Base-by-base conservation (phyloP, 2,113 vertebrate genomes). In the Himantopus leucocephalus region DNA sequence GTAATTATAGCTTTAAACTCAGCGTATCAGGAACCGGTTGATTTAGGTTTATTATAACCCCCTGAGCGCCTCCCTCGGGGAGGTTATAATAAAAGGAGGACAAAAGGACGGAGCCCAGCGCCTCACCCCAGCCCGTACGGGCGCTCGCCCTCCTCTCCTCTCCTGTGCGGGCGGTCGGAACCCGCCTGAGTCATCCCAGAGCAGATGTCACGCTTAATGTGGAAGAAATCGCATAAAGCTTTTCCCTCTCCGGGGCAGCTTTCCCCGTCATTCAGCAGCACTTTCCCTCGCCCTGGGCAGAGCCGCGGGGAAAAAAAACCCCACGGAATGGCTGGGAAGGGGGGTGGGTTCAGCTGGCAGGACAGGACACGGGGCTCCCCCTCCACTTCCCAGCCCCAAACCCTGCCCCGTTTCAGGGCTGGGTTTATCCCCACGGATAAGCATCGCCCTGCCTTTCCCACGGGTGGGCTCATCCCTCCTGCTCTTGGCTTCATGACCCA, bases 321-420 rank as follows among this genome's bases (percentile, higher is more conserved):
- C 45, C 48, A 2, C 1, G 8, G 18, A 73, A 52, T 0, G 13
- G 45, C 39, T 47, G 55, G 90, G 3, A 86, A 93, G 18, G n/a
- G 67, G 73, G 58, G 5, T 30, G 71, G 35, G 35, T 27, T 62
- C 32, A 20, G 63, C 80, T 16, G 22, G 0, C 3, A 53, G 70
- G 56, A 53, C 13, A 3, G 2, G 0, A 6, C 55, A 2, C 5
- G 1, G 73, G 20, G 34, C 0, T 92, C 55, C 39, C 53, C 4
- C 3, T 0, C 7, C 21, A 3, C 3, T 16, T 71, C 67, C 60
- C 66, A 37, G 66, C 62, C 63, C 55, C 85, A 29, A 73, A 35
- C 10, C 23, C 48, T 20, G 30, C 80, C 32, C 35, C 2, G 1
- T 4, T 53, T 35, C 45, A n/a, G 60, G 45, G 86, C 55, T 39